phyloP scores from a whole-genome alignment of 2,888 invertebrate species.

The Rhabditophanes sp. region DNA sequence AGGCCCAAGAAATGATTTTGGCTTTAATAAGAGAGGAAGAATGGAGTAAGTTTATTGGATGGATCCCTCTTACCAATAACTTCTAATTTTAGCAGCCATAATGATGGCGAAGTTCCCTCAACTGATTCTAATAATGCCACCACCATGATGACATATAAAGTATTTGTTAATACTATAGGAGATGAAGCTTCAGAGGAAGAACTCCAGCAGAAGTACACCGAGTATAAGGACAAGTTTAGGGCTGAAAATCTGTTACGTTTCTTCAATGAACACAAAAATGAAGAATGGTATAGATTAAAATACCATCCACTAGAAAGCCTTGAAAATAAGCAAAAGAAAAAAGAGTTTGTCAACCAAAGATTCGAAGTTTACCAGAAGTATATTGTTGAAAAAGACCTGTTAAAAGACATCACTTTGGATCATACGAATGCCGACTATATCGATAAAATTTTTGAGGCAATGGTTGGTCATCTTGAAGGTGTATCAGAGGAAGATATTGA shows the following conservation, averaged over 20 bases:
- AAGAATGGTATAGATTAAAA: constrained; percentile 95
- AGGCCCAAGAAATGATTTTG: too few relatives aligned
- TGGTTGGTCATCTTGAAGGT: constrained; percentile 87
- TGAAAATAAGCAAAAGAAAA: constrained; percentile 71
- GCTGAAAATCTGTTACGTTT: constrained; percentile 91
- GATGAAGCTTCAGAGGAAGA: too few relatives aligned
- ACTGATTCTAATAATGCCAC: too few relatives aligned
- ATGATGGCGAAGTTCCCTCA: too few relatives aligned
- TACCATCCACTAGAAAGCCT: constrained; percentile 92
- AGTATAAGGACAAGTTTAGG: constrained; percentile 90
- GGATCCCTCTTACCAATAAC: too few relatives aligned
- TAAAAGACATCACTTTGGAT: constrained; percentile 67
- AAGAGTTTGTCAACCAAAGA: constrained; percentile 56
- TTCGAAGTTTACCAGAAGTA: constrained; percentile 52
- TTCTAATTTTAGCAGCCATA: too few relatives aligned
- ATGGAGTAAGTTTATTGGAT: too few relatives aligned
- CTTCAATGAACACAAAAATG: constrained; percentile 95
- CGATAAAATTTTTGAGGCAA: constrained; percentile 75
- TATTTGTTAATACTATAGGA: too few relatives aligned
- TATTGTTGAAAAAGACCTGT: constrained; percentile 55
- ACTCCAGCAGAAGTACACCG: constrained; percentile 97
- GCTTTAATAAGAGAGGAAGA: too few relatives aligned
- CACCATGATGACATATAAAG: too few relatives aligned
- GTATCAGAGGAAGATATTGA: constrained; percentile 62
- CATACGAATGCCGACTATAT: constrained; percentile 61